phyloP scores from a whole-genome alignment of 92 coral and sea anemone genomes.

The Siderastrea siderea region DNA sequence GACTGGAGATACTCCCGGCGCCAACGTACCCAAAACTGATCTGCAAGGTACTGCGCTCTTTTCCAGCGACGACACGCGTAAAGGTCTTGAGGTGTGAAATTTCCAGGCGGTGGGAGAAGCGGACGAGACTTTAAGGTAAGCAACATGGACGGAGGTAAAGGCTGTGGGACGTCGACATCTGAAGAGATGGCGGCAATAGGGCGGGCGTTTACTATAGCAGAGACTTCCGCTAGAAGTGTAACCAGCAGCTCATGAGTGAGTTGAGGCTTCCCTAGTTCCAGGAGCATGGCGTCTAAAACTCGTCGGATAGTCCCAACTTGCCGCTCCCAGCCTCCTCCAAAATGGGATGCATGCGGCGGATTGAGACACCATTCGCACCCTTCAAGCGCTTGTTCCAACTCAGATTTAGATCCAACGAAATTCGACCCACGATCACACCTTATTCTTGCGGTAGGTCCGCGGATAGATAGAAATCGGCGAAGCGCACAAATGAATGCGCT shows the following conservation, averaged over 20 bases:
- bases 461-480: no score
- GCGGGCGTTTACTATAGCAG: background rate
- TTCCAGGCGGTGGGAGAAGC: background rate
- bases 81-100: background rate
- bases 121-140: no score
- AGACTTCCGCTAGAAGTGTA: background rate
- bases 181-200: no score
- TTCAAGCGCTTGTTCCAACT: slow-evolving; percentile 6
- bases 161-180: no score
- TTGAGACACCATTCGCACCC: slow-evolving; percentile 51
- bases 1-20: no score
- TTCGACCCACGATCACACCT: background rate
- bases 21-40: no score
- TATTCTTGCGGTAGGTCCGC: no score
- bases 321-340: background rate
- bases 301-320: background rate
- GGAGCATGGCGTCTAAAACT: background rate
- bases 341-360: slow-evolving; percentile 28
- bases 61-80: no score
- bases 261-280: background rate
- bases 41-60: no score
- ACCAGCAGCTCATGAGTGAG: background rate
- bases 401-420: background rate
- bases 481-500: background rate
- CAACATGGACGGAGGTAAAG: no score